Base-by-base conservation (phyloP, 2,113 vertebrate species). In the Vulpes ferrilata region DNA sequence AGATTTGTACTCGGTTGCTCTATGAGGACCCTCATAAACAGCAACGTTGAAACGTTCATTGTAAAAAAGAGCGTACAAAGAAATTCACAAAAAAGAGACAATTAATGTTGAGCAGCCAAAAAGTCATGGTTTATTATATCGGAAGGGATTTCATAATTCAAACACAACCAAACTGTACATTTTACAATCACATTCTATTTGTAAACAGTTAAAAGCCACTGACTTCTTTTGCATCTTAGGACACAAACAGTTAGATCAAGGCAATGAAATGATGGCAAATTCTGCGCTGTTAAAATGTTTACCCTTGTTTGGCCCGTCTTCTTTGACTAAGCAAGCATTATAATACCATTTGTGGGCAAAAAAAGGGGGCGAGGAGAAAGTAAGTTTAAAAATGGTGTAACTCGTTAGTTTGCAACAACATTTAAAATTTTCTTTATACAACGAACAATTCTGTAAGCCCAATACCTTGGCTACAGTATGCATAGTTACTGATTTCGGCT, bases 131-230 rank as follows among this genome's bases (percentile, higher is more conserved):
- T 99, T 99, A 99, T 99, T 99, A 99, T 99, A 99, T 99, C 98
- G 98, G 99, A 99, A 99, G 99, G 99, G 99, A 99, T 99, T 99
- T 99, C 99, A 99, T 99, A 99, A 99, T 98, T 98, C 98, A 99
- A 99, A 99, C 99, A 99, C 98, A 99, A 99, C 98, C 98, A 99
- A 99, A 99, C 99, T 99, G 99, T 99, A 99, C 99, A 99, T 99
- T 99, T 99, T 99, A 99, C 99, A 99, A 99, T 99, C 99, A 99
- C 99, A 99, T 99, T 99, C 99, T 99, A 99, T 99, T 99, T 99
- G 99, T 99, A 99, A 99, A 99, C 99, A 99, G 99, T 99, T 99
- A 99, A 99, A 99, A 99, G 99, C 99, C 99, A 99, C 99, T 99
- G 99, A 99, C 99, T 99, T 99, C 99, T 99, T 99, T 98, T 99